Conservation (phyloP, 2,113 vertebrate species). For the Equus przewalskii region DNA sequence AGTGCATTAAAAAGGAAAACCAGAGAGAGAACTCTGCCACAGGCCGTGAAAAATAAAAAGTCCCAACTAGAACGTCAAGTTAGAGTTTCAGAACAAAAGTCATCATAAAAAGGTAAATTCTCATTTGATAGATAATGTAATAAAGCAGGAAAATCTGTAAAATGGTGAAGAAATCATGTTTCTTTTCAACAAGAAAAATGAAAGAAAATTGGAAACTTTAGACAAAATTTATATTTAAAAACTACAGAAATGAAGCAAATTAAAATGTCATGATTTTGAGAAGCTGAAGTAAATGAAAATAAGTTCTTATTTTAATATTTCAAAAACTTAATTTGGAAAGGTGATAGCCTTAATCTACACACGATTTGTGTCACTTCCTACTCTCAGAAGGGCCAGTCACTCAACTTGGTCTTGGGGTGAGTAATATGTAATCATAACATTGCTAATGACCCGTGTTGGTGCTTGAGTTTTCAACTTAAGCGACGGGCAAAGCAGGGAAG, state of each 20-base stretch:
- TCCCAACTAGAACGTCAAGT: neutral
- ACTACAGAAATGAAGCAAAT: neutral
- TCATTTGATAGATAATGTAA: neutral
- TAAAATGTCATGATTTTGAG: constrained; percentile 21
- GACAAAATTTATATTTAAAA: neutral
- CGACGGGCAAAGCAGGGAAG: neutral
- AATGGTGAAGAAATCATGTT: neutral
- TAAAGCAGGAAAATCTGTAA: neutral
- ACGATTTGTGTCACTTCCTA: neutral
- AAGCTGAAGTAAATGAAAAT: neutral
- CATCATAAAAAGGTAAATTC: neutral
- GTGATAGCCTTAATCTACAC: neutral
- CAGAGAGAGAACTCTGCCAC: neutral
- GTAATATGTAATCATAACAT: neutral
- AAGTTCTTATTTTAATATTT: neutral
- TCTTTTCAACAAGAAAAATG: neutral
- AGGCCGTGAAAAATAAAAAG: neutral
- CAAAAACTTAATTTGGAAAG: neutral
- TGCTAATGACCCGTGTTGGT: neutral
- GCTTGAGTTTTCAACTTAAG: constrained; percentile 28
- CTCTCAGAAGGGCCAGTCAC: neutral
- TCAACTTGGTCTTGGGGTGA: neutral
- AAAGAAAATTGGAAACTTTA: constrained; percentile 5
- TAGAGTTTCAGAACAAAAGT: neutral
- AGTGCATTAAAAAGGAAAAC: neutral